phyloP scores from a whole-genome alignment of 2,888 invertebrate genomes.

The Ligdia adustata region DNA sequence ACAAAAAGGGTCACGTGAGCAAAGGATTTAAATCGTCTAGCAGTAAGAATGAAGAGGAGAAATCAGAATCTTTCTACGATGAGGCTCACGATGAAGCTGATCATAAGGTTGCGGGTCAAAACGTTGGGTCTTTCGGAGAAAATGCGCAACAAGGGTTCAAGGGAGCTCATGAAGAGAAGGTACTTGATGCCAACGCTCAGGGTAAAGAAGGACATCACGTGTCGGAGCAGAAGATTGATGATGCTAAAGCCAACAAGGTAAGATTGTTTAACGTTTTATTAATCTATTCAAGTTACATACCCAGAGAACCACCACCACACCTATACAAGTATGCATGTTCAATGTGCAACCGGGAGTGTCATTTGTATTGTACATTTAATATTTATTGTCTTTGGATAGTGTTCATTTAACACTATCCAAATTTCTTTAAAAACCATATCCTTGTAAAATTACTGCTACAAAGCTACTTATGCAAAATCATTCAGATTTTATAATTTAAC shows the following conservation, averaged over 20 bases:
- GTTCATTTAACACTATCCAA: too few relatives aligned
- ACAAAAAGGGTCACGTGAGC: constrained; percentile 86
- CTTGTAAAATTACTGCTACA: too few relatives aligned
- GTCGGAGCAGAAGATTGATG: constrained; percentile 81
- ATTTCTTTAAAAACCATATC: too few relatives aligned
- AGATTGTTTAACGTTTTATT: too few relatives aligned
- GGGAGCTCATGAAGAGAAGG: constrained; percentile 84
- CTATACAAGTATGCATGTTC: too few relatives aligned
- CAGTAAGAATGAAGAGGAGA: constrained; percentile 87
- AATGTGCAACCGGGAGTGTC: too few relatives aligned
- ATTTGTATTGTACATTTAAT: too few relatives aligned
- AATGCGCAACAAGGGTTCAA: constrained; percentile 83
- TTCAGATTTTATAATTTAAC: too few relatives aligned
- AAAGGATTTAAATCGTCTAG: constrained; percentile 87
- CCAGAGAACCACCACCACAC: too few relatives aligned
- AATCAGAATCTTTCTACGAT: constrained; percentile 86
- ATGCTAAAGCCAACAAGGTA: constrained; percentile 84
- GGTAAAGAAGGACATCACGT: constrained; percentile 85
- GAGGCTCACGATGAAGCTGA: constrained; percentile 86
- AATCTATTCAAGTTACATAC: too few relatives aligned
- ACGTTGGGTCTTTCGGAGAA: constrained; percentile 84
- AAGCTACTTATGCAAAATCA: too few relatives aligned
- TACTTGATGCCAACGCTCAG: constrained; percentile 81
- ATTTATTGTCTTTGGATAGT: too few relatives aligned
- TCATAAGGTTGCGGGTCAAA: constrained; percentile 81